Base-by-base conservation (phyloP, 2,797 vertebrate species). In the Lepilemur ruficaudatus region DNA sequence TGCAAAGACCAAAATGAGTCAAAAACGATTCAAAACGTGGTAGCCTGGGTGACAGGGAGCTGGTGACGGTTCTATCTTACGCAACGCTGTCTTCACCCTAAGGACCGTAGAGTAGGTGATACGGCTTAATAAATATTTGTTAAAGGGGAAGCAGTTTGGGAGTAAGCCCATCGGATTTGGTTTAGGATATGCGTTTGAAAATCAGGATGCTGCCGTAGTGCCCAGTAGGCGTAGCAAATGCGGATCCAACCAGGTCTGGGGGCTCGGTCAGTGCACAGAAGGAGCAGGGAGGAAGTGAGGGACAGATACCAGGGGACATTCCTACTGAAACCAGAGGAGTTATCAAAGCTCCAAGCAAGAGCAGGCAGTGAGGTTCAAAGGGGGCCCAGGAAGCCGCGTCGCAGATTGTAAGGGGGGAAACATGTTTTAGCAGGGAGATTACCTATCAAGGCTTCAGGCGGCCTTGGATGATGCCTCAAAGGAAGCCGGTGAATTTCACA, bases 241-340 rank as follows among this genome's bases (percentile, higher is more conserved):
- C 10, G 43, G 35, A 38, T 28, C 92, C 38, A 28, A 52, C 28
- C 32, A 48, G 52, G 23, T 48, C 50, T 48, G 3, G 0, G 38
- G 23, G 1, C 3, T 4, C 2, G 46, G 46, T 46, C 46, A 41
- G 9, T 13, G 0, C 9, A 2, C 2, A n/a, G 18, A 32, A 67
- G 15, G 61, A 2, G 8, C 20, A 46, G 5, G 7, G 15, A 43
- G 50, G 30, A 48, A 50, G 11, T 25, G 0, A 8, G 4, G 38
- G 69, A 23, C 17, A 43, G 9, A 20, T 4, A 1, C 8, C 7
- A 1, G 38, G 9, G 50, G 30, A 5, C 22, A 23, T 38, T 23
- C 50, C 43, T 23, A 32, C 10, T 6, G 18, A 4, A 38, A 3
- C 23, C 32, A 1, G 1, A 5, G 7, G 15, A 25, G 35, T 5